These are phyloP conservation scores for Calameuta pallipes DNA, from an alignment of 2,888 invertebrate species.

Conservation along the genomic window DNA sequence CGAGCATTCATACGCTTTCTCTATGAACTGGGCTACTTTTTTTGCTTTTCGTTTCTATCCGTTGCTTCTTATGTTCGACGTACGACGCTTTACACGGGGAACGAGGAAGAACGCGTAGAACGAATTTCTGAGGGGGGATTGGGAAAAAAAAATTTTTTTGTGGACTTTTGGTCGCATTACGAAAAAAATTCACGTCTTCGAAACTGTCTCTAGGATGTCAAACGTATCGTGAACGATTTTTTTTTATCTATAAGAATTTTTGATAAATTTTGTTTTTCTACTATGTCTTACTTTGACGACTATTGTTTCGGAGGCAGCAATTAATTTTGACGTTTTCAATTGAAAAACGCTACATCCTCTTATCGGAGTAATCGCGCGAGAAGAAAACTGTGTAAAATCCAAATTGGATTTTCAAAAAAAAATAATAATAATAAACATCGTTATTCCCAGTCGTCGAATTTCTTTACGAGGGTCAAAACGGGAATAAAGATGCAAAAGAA, in stretches of 20 bases:
- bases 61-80: background rate
- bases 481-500: background rate
- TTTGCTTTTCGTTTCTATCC: slow-evolving; percentile 17
- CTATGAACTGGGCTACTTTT: slow-evolving; percentile 4
- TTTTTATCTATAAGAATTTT: background rate
- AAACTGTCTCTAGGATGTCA: background rate
- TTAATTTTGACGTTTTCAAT: no score
- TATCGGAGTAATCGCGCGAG: background rate
- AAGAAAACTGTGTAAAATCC: background rate
- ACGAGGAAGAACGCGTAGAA: background rate
- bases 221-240: background rate
- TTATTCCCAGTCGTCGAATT: background rate
- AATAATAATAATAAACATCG: background rate
- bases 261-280: background rate
- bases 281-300: no score
- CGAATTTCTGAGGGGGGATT: background rate
- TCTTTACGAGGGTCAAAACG: background rate
- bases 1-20: background rate
- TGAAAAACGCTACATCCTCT: background rate
- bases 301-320: background rate
- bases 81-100: background rate
- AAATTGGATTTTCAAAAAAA: background rate
- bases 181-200: background rate
- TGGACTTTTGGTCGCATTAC: background rate
- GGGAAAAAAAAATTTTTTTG: background rate